phyloP scores from a whole-genome alignment of 2,888 invertebrate genomes.

The Trilocha varians region DNA sequence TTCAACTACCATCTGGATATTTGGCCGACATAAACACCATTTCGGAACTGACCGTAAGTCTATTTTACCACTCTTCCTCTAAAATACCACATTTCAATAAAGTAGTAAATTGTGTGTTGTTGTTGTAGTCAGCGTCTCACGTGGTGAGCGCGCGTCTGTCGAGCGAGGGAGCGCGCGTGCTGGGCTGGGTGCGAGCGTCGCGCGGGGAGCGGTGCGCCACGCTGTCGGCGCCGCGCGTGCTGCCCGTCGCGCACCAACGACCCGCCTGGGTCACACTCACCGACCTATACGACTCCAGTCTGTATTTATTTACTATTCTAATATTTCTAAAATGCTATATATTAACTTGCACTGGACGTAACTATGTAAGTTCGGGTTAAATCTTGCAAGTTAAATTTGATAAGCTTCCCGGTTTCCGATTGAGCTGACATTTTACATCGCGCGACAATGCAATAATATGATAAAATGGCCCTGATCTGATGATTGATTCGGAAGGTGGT shows the following conservation, averaged over 20 bases:
- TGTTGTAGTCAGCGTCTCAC: constrained; percentile 47
- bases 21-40: constrained; percentile 84
- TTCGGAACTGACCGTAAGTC: constrained; percentile 71
- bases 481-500: too few species aligned
- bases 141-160: constrained; percentile 44
- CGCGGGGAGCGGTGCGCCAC: constrained; percentile 84
- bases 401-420: too few species aligned
- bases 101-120: background rate
- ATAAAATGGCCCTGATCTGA: too few species aligned
- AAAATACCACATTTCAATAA: background rate
- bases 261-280: constrained; percentile 88
- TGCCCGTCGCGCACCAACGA: constrained; percentile 89
- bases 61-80: background rate
- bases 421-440: too few species aligned
- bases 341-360: too few species aligned
- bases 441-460: too few species aligned
- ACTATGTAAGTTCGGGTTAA: too few species aligned
- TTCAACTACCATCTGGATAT: constrained; percentile 93
- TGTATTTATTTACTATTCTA: too few species aligned
- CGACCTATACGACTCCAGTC: constrained; percentile 94
- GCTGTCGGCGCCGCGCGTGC: constrained; percentile 85
- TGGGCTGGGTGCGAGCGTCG: constrained; percentile 58
- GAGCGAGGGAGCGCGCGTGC: constrained; percentile 42
- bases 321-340: too few species aligned
- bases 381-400: too few species aligned